These are phyloP conservation scores for Sinelater perroti DNA, from an alignment of 2,888 invertebrate genomes.

Conservation along the genomic window DNA sequence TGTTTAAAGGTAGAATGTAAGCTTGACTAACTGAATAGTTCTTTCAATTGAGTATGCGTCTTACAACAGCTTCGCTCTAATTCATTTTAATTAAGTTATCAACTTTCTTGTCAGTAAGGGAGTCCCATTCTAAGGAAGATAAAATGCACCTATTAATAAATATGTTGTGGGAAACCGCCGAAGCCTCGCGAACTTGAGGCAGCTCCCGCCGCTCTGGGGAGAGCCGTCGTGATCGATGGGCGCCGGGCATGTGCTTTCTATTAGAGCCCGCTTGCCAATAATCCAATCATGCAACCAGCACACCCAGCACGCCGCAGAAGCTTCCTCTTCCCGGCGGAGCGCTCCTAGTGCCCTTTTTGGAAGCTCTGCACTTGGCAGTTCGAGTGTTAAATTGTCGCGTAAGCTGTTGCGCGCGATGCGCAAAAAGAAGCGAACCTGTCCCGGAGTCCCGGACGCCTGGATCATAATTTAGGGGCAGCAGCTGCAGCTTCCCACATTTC, in stretches of 20 bases:
- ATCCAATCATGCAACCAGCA: slow-evolving; percentile 50
- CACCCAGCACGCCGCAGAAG: slow-evolving; percentile 43
- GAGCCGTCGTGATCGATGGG: slow-evolving; percentile 48
- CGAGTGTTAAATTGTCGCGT: slow-evolving; percentile 27
- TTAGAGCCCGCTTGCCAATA: slow-evolving; percentile 51
- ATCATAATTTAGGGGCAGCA: slow-evolving; percentile 32
- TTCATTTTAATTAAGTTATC: too few species aligned
- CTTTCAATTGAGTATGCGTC: too few species aligned
- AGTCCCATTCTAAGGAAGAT: too few species aligned
- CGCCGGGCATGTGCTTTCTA: slow-evolving; percentile 51
- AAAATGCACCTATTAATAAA: too few species aligned
- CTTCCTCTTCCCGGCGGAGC: slow-evolving; percentile 39
- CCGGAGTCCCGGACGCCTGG: slow-evolving; percentile 5
- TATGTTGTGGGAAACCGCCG: too few species aligned
- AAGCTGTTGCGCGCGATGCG: slow-evolving; percentile 27
- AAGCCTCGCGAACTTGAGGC: too few species aligned
- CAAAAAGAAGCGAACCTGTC: slow-evolving; percentile 26
- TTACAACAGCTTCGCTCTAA: too few species aligned
- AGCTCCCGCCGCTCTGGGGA: slow-evolving; percentile 32
- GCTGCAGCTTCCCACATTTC: slow-evolving; percentile 33
- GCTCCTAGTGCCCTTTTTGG: slow-evolving; percentile 40
- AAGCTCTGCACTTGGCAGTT: slow-evolving; percentile 20
- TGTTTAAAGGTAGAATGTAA: too few species aligned
- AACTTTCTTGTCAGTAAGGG: too few species aligned
- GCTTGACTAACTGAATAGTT: too few species aligned